phyloP scores from a whole-genome alignment of 2,888 invertebrate species.

The Girardia tigrina region DNA sequence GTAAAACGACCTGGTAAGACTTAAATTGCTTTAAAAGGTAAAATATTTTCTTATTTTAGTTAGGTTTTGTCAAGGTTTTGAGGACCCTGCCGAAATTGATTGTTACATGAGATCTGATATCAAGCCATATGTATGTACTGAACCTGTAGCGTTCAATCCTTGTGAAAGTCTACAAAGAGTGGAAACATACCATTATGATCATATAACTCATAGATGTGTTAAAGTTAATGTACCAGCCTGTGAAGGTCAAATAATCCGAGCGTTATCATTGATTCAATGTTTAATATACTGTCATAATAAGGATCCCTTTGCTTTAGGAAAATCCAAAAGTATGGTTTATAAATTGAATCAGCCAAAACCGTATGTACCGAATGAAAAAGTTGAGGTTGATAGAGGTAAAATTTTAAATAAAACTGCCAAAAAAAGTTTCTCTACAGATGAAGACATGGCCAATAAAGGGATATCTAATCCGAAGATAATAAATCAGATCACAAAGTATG shows the following conservation, averaged over 20 bases:
- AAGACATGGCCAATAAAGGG: too few relatives aligned
- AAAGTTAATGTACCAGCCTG: background rate
- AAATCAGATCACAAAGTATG: too few relatives aligned
- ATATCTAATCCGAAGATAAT: too few relatives aligned
- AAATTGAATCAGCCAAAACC: background rate
- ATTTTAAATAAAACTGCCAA: background rate
- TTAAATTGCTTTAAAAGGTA: background rate
- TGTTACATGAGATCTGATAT: background rate
- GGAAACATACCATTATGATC: background rate
- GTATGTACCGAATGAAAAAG: background rate
- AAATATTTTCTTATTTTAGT: background rate
- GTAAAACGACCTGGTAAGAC: background rate
- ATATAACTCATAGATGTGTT: background rate
- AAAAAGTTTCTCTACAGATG: too few relatives aligned
- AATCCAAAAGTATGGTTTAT: background rate
- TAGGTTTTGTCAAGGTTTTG: background rate
- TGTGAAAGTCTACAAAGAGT: background rate
- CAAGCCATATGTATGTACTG: background rate
- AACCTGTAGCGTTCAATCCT: background rate
- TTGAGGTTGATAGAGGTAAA: background rate
- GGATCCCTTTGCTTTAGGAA: background rate
- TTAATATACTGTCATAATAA: background rate
- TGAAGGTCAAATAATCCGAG: background rate
- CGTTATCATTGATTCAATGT: background rate
- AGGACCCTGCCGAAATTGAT: background rate